Evolutionary conservation across 2,797 vertebrate genomes (phyloP).

Genomic region (Ceryle rudis): DNA sequence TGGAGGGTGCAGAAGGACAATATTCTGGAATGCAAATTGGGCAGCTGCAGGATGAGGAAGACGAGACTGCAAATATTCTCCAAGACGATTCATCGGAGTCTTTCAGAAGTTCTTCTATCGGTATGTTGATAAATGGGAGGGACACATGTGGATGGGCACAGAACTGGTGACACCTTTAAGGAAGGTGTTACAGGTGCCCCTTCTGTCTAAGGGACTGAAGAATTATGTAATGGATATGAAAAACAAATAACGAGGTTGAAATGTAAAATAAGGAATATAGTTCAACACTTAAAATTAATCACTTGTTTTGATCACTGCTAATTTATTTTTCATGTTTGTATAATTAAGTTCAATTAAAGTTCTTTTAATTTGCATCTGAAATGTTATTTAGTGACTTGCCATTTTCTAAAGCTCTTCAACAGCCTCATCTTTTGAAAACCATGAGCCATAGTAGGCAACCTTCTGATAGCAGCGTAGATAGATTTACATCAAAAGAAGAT

Average conservation of each 20-base stretch:
- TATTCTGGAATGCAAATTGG: slow-evolving; percentile 92
- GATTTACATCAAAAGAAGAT: slow-evolving; percentile 88
- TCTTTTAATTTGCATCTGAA: slow-evolving; percentile 23
- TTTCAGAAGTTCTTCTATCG: slow-evolving; percentile 85
- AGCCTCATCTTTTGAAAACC: slow-evolving; percentile 86
- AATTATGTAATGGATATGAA: background rate
- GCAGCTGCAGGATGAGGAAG: slow-evolving; percentile 92
- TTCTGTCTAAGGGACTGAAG: background rate
- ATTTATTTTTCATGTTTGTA: slow-evolving; percentile 27
- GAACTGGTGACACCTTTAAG: background rate
- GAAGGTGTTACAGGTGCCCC: background rate
- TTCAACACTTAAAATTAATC: background rate
- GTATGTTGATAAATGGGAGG: slow-evolving; percentile 74
- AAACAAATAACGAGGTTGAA: background rate
- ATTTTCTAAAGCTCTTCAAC: slow-evolving; percentile 85
- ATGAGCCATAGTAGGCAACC: slow-evolving; percentile 91
- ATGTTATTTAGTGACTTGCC: background rate
- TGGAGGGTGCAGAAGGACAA: slow-evolving; percentile 92
- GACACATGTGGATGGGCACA: too few species aligned
- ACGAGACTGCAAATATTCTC: slow-evolving; percentile 79
- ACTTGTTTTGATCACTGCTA: slow-evolving; percentile 21
- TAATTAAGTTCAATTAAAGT: slow-evolving; percentile 14
- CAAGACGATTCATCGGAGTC: slow-evolving; percentile 82
- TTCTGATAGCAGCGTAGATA: slow-evolving; percentile 92
- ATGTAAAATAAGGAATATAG: background rate